Base-by-base conservation (phyloP, 1,140 invertebrate species). In the Spodoptera frugiperda region DNA sequence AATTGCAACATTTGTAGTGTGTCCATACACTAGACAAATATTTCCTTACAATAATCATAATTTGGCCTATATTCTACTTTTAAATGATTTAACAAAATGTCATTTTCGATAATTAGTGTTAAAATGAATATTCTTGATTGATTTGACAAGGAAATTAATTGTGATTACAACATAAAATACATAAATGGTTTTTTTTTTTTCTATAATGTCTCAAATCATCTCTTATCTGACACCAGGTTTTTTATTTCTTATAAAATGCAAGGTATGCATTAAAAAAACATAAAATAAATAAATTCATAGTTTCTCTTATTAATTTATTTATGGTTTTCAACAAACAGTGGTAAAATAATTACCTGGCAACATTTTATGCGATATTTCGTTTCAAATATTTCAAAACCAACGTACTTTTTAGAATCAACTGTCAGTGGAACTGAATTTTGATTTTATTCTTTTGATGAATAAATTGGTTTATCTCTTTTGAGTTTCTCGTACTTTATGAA, bases 361-460 rank as follows among this genome's bases (percentile, higher is more conserved):
- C 63, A 67, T 67, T n/a, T 1, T 8, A 12, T 14, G 14, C 17
- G 44, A 21, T 14, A 21, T 65, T 48, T 46, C 19, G 21, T 67
- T 21, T 67, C 63, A 67, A 49, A 49, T 8, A 49, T 54, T 70
- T 70, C 25, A 70, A 39, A 70, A 70, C 14, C 44, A 75, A 75
- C 72, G 72, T 65, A 75, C 33, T n/a, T 75, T 75, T 65, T 65
- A 30, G 21, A 71, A 55, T 71, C 51, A 19, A 30, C 59, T 65
- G 57, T 61, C 46, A 54, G 21, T 53, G 33, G 9, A 9, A 39
- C 33, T 4, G 30, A 17, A 30, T 75, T 75, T 75, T 21, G 57
- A 53, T 63, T 51, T 75, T 67, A 67, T 49, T 67, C 25, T 61
- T 63, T 75, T 63, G 48, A 39, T 73, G 71, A 73, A 61, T 63